Conservation (phyloP, 2,113 vertebrate species). For the Rhea pennata region DNA sequence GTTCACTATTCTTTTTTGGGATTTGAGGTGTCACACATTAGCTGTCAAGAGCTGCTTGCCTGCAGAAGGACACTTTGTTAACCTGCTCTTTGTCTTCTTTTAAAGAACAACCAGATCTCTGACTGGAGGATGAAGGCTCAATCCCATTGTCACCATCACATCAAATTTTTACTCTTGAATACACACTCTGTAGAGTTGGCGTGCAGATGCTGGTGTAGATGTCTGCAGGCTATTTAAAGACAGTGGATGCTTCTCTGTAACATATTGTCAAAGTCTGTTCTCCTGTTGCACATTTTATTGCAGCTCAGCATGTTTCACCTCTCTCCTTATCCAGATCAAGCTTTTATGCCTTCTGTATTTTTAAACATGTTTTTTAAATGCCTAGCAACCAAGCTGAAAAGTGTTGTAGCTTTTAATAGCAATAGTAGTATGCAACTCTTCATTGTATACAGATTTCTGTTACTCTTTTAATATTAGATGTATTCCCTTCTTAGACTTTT, state of each 20-base stretch:
- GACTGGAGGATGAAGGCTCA: not conserved
- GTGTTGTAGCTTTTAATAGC: not conserved
- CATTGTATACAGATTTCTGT: not conserved
- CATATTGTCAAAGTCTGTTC: not conserved
- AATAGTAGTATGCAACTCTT: not conserved
- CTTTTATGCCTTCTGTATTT: not conserved
- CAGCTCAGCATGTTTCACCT: not conserved
- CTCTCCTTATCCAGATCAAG: not conserved
- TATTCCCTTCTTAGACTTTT: not conserved
- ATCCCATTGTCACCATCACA: not conserved
- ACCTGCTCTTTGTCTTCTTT: not conserved
- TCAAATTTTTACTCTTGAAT: not conserved
- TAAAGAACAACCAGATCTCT: not conserved
- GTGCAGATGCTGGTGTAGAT: not conserved
- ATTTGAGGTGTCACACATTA: not conserved
- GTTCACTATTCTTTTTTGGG: not conserved
- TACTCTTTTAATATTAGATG: not conserved
- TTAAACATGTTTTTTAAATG: not conserved
- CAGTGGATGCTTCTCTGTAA: not conserved
- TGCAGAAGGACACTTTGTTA: not conserved
- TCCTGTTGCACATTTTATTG: not conserved
- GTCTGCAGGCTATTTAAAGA: not conserved
- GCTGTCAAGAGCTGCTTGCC: not conserved
- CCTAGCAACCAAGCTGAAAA: not conserved
- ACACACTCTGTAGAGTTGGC: not conserved